Evolutionary conservation across 2,797 vertebrate genomes (phyloP), one percentile per base, ranked within the genome.

Genomic region (Chloroceryle amazona): DNA sequence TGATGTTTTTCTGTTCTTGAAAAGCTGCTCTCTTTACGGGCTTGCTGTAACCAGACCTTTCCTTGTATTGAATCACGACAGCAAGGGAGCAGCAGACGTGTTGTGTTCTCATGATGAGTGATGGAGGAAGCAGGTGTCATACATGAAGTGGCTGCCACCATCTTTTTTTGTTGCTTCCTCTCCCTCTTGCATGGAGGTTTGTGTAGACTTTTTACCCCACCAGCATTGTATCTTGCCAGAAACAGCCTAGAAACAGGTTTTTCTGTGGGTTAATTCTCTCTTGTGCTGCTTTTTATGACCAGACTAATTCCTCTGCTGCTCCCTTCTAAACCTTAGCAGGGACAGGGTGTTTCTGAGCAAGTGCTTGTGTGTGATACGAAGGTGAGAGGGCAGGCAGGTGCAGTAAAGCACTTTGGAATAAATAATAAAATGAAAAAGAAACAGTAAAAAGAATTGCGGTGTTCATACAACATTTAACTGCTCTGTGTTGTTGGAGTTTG

Each of bases 51-150:
- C 23, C 84, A 89, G 74, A 63, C 20, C 78, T 82, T 49, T 66
- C 39, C 47, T 83, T 2, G 0, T 54, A 88, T 84, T 63, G 26
- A 20, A 51, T 8, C 3, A 1, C 5, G 12, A 23, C 75, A 80
- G 60, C 41, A 15, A 8, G 44, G n/a, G 60, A 85, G 33, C 39
- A 33, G 1, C 0, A 0, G 6, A 6, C 1, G 0, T 6, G 47
- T 73, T 14, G 1, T 4, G 1, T 17, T 25, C 29, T 60, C 5
- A 0, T 26, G 25, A 47, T 61, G 70, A 74, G 11, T 79, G 62
- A 37, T 33, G 82, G 62, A 65, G n/a, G 46, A 51, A 18, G 33
- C 85, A 81, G 71, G 44, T 90, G 72, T 57, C 79, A 8, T 1
- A 3, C 18, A n/a, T 31, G 9, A 31, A 31, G 39, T 72, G 49